A percentile compares a stretch with the other conserved stretches of the same genome.
Evolutionary conservation across 2,113 vertebrate species (phyloP).

Genomic region (Cyprinodon tularosa): DNA sequence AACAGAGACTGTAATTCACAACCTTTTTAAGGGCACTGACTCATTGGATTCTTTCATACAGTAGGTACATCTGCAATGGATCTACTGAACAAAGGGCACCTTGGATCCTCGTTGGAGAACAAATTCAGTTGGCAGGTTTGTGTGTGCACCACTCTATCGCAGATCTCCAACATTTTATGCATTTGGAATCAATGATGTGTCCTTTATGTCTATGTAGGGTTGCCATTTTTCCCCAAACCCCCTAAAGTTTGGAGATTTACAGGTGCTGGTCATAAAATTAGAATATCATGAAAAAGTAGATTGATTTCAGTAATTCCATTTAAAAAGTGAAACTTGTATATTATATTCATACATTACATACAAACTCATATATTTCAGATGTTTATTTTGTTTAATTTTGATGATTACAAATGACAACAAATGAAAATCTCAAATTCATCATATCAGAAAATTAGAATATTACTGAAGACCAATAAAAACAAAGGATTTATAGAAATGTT

Average conservation of each 20-base stretch:
- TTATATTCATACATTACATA: too few species aligned
- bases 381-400: too few species aligned
- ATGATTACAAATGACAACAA: too few species aligned
- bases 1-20: constrained; percentile 56
- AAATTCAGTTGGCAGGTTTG: constrained; percentile 28
- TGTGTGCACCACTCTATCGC: constrained; percentile 15
- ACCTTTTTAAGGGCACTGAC: constrained; percentile 45
- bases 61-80: constrained; percentile 59
- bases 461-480: too few species aligned
- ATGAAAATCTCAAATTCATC: too few species aligned
- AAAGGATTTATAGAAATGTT: too few species aligned
- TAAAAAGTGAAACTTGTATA: too few species aligned
- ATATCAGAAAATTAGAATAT: too few species aligned
- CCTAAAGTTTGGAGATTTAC: constrained; percentile 40
- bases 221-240: constrained; percentile 32
- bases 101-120: constrained; percentile 31
- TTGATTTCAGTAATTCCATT: too few species aligned
- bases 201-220: constrained; percentile 24
- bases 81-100: constrained; percentile 45
- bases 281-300: too few species aligned
- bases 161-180: constrained; percentile 2
- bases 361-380: too few species aligned
- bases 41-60: constrained; percentile 44
- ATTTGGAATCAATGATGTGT: constrained; percentile 22
- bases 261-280: too few species aligned